Conservation (phyloP, 2,888 invertebrate genomes). For the Tetramorium bicarinatum region DNA sequence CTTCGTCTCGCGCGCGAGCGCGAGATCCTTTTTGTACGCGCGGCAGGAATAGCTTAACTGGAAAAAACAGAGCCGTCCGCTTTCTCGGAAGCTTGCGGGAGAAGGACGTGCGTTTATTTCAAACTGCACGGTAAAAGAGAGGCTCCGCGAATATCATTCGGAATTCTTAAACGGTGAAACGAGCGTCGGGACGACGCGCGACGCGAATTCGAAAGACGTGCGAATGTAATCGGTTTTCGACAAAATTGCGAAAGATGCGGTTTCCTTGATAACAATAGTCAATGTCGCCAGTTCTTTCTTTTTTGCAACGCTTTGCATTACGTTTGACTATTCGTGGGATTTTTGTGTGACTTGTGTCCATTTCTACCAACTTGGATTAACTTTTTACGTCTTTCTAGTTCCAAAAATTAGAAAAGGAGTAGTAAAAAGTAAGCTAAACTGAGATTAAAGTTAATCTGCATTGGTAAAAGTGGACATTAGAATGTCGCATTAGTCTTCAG, state of each 20-base stretch:
- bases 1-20: background rate
- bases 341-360: too few species aligned
- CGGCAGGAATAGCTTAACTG: slow-evolving; percentile 12
- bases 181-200: background rate
- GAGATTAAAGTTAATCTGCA: too few species aligned
- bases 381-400: too few species aligned
- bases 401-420: too few species aligned
- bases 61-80: background rate
- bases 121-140: background rate
- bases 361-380: too few species aligned
- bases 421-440: too few species aligned
- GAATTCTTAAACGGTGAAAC: background rate
- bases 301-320: background rate
- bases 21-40: background rate
- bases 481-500: too few species aligned
- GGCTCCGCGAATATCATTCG: background rate
- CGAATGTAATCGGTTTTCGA: background rate
- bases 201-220: background rate
- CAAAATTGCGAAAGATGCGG: background rate
- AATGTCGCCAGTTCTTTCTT: background rate
- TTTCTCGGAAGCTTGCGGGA: background rate
- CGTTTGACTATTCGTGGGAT: too few species aligned
- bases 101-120: slow-evolving; percentile 13
- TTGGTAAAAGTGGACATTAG: too few species aligned
- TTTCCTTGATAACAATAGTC: background rate